Evolutionary conservation across 2,113 vertebrate species (phyloP).

Genomic region (Pangasianodon gigas): DNA sequence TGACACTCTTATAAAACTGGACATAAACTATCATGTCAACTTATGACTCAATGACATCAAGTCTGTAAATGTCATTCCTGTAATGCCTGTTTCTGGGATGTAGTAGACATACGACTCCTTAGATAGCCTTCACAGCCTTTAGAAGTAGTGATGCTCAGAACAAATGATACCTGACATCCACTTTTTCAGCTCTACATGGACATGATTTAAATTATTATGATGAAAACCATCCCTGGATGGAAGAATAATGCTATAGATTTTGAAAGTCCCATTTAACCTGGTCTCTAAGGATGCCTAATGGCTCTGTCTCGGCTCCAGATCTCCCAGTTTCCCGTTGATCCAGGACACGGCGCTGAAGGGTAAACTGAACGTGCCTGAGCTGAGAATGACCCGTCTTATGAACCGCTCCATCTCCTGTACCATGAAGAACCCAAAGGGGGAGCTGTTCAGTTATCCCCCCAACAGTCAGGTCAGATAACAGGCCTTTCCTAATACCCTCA

Average conservation of each 20-base stretch:
- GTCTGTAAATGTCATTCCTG: background rate
- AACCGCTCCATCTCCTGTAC: conserved; percentile 95
- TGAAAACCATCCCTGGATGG: background rate
- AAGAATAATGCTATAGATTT: background rate
- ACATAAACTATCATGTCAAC: background rate
- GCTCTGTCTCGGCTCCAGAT: conserved; percentile 71
- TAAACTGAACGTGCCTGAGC: conserved; percentile 89
- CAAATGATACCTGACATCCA: background rate
- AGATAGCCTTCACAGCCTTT: background rate
- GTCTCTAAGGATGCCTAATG: conserved; percentile 17
- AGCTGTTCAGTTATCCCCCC: conserved; percentile 89
- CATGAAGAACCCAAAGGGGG: conserved; percentile 95
- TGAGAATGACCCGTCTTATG: conserved; percentile 93
- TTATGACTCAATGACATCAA: background rate
- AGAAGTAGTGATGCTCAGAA: background rate
- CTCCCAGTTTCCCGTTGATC: conserved; percentile 95
- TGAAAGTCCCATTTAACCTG: background rate
- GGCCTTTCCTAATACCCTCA: background rate
- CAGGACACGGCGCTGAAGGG: conserved; percentile 94
- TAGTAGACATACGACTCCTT: background rate
- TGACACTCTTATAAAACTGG: background rate
- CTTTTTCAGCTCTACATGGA: background rate
- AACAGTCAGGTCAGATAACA: conserved; percentile 83
- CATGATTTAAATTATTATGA: background rate
- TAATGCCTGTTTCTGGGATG: background rate